Conservation (phyloP, 2,797 vertebrate species). For the Dromococcyx pavoninus region DNA sequence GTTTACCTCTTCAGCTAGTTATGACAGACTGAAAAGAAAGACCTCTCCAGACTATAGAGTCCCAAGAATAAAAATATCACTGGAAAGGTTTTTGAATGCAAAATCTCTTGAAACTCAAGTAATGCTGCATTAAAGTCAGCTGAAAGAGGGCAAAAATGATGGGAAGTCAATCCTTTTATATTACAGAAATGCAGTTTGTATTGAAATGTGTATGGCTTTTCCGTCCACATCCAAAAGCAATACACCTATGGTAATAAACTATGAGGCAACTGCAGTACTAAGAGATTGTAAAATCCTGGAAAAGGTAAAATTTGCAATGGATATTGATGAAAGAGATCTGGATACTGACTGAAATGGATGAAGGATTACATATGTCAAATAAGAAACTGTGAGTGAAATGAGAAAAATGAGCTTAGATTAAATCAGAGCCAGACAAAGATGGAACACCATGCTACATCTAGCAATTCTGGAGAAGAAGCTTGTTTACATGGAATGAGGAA, state of each 20-base stretch:
- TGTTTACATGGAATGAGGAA: neutral
- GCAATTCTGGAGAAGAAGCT: neutral
- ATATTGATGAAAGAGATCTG: neutral
- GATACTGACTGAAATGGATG: neutral
- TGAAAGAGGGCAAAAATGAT: neutral
- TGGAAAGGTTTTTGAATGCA: neutral
- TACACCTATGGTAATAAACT: neutral
- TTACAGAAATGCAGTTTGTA: neutral
- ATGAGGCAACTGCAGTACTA: neutral
- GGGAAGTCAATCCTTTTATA: neutral
- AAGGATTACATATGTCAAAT: neutral
- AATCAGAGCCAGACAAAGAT: neutral
- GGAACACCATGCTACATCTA: neutral
- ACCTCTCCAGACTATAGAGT: accelerated
- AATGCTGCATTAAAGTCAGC: neutral
- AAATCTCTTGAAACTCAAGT: neutral
- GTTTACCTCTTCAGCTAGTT: neutral
- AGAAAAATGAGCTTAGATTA: neutral
- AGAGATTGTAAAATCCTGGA: neutral
- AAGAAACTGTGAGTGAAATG: neutral
- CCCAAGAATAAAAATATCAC: neutral
- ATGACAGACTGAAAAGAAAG: neutral
- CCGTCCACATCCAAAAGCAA: neutral
- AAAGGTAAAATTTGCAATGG: neutral
- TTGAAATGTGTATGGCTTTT: neutral